These are phyloP conservation scores for Phenganax marumi DNA, from an alignment of 92 coral and sea anemone species.

Conservation along the genomic window DNA sequence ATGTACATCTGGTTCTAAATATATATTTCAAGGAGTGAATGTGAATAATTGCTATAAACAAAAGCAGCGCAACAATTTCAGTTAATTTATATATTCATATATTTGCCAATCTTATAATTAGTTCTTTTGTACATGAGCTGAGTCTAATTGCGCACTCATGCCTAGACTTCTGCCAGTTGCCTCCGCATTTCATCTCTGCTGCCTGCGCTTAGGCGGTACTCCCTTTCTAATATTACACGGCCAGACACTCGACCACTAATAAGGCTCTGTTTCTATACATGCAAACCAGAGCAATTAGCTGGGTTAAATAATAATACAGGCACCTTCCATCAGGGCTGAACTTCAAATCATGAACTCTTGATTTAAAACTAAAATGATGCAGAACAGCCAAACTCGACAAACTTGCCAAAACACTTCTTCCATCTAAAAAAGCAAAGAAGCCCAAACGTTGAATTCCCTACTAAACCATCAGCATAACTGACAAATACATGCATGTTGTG, in stretches of 20 bases:
- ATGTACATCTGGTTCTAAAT: not conserved
- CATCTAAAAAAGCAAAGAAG: conserved; percentile 61
- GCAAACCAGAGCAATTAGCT: not conserved
- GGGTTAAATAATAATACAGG: not conserved
- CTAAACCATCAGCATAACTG: not conserved
- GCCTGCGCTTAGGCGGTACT: too few species aligned
- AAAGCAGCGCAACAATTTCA: too few species aligned
- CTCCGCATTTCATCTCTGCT: too few species aligned
- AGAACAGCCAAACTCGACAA: conserved; percentile 69
- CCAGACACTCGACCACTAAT: not conserved
- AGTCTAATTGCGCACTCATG: too few species aligned
- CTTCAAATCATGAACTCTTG: conserved; percentile 75
- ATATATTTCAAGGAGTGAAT: not conserved
- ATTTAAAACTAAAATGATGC: conserved; percentile 82
- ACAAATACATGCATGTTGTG: too few species aligned
- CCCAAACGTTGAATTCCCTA: not conserved
- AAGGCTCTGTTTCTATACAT: not conserved
- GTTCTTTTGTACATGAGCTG: too few species aligned
- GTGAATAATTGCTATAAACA: too few species aligned
- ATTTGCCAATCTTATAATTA: too few species aligned
- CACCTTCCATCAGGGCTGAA: conserved; percentile 96
- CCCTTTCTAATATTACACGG: not conserved
- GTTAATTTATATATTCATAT: too few species aligned
- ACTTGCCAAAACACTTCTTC: conserved; percentile 72
- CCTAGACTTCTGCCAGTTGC: too few species aligned